Evolutionary conservation across 2,797 vertebrate species (phyloP), one percentile per base, ranked within the genome.

Genomic region (Triplophysa yarkandensis): DNA sequence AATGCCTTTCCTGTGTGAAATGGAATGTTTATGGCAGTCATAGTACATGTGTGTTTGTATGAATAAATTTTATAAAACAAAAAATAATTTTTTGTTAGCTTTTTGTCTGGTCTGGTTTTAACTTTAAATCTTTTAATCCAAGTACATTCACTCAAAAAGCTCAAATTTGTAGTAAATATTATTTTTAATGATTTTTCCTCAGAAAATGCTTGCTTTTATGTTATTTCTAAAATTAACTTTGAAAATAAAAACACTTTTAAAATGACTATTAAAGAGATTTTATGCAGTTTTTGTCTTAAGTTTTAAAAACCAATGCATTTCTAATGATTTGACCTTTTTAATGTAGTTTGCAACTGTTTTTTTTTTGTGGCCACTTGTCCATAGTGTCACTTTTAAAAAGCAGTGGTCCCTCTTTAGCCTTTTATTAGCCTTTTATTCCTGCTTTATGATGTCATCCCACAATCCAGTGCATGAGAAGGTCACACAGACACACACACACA

Each of bases 131-230:
- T 36, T 36, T 36, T 9, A 36, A 36, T 9, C 9, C 9, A 36
- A 13, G 36, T 39, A 2, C 2, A 14, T 14, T 14, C 13, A 14
- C 11, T 13, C 4, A 39, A 39, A 39, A 39, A 39, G 36, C 11
- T 39, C 13, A 39, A 39, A 14, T 9, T 0, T 39, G 3, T 39
- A 3, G 11, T 39, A 39, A 11, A 2, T 36, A 11, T 2, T 14
- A 39, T 11, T 3, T 39, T 50, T 7, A 10, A 10, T 21, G 21
- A 50, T 30, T 58, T 34, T 67, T 68, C 90, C 89, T 87, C 90
- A 92, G 92, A 92, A 93, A 81, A 86, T 91, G 86, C 86, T 92
- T 63, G 71, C 72, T 76, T 94, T 94, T 97, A 94, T 97, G 46
- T 36, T 11, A 36, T 36, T 36, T 36, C 11, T 9, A 36, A 2